Evolutionary conservation across 2,888 invertebrate species (phyloP).

Genomic region (Pristionchus entomophagus): DNA sequence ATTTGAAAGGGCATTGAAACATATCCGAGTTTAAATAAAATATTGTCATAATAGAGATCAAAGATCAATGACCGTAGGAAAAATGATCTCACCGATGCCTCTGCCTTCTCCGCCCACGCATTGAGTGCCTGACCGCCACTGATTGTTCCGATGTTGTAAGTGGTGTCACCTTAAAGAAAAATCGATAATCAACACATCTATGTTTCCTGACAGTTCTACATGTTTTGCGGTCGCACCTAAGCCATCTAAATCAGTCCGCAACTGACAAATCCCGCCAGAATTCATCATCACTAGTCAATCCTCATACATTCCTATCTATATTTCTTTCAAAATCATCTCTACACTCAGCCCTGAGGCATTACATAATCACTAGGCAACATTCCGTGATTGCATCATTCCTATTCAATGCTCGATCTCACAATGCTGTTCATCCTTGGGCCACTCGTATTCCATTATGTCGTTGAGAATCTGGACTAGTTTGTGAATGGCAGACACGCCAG

Average conservation of each 20-base stretch:
- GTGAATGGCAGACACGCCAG: constrained; percentile 71
- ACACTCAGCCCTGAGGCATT: too few species aligned
- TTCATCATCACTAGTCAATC: too few species aligned
- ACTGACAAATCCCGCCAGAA: too few species aligned
- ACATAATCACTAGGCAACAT: too few species aligned
- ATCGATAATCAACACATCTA: not conserved
- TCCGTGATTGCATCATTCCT: not conserved
- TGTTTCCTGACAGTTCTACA: too few species aligned
- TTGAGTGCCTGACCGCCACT: constrained; percentile 73
- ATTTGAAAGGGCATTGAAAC: not conserved
- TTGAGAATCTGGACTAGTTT: constrained; percentile 66
- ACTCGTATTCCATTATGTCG: constrained; percentile 61
- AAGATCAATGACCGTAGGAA: too few species aligned
- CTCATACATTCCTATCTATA: too few species aligned
- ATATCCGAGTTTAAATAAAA: too few species aligned
- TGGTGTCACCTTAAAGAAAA: constrained; percentile 66
- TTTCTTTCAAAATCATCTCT: too few species aligned
- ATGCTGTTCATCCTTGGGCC: constrained; percentile 63
- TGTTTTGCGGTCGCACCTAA: too few species aligned
- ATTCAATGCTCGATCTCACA: constrained; percentile 51
- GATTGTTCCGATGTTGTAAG: constrained; percentile 70
- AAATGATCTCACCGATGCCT: constrained; percentile 53
- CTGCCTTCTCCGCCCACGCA: constrained; percentile 67
- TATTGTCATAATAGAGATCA: too few species aligned
- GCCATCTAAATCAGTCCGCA: too few species aligned